Evolutionary conservation across 2,888 invertebrate species (phyloP), one percentile per base, ranked within the genome.

Genomic region (Agriopis marginaria): DNA sequence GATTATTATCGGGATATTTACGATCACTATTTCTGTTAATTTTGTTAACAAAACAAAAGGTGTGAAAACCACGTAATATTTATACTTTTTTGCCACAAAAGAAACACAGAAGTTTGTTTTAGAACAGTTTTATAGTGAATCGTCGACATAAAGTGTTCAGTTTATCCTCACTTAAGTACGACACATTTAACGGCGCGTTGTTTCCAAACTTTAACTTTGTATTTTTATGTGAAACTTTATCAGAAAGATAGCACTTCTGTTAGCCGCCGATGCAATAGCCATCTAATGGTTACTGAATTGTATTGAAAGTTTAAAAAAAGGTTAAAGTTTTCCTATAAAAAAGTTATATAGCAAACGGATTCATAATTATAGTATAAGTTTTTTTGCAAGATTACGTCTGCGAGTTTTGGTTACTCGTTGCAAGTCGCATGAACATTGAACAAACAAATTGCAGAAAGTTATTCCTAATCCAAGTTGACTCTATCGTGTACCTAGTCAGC

Each of bases 181-280:
- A 49, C 17, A 54, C 68, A 62, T 68, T 42, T 66, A 63, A 70
- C 53, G 56, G 56, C 59, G 10, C 17, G 9, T 39, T 50, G 42
- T 63, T 59, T 49, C 45, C 12, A 58, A 47, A 40, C 55, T 51
- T 58, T 55, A 10, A 66, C 67, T 72, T 65, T 74, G 70, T 74
- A 70, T 72, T 72, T 68, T 72, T 69, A 74, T 65, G 66, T 55
- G 64, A 59, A 61, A 64, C 45, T 70, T 63, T 65, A 68, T 68
- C 59, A 11, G 44, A 11, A 60, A 51, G 61, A 68, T 70, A 71
- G 66, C 63, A 65, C 40, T 47, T 45, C 58, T 59, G 58, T 47
- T 60, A 17, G 7, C 2, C 47, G 32, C 7, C 23, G 14, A 45
- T 32, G 12, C 17, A 39, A 32, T 5, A 40, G 7, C 50, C 12